Base-by-base conservation (phyloP, 2,888 invertebrate genomes). In the Apodemia zela region DNA sequence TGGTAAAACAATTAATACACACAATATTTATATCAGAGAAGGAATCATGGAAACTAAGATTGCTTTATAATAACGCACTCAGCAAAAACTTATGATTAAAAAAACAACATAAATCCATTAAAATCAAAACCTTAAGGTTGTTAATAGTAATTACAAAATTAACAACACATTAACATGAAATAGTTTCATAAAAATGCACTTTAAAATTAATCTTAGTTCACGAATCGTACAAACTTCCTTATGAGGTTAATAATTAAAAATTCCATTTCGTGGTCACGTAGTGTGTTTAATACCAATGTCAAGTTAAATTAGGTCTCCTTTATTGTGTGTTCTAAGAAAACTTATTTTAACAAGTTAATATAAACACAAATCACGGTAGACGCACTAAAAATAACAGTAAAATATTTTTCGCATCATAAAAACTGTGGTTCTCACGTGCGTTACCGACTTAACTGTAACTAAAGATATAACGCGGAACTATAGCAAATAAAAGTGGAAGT, bases 321-420 rank as follows among this genome's bases (percentile, higher is more conserved):
- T 45, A 45, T 54, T 15, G 13, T 54, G 21, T 54, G 54, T 54
- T 54, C 54, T 54, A 54, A 54, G 54, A 54, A 54, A 51, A 15
- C 29, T 15, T 21, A 51, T 51, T 51, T 54, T 7, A 54, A 54
- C 54, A 54, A n/a, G 54, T 29, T 25, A 15, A 54, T 29, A 54
- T 54, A 54, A 54, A 54, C 54, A 54, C 54, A 54, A 54, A 54
- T 54, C 54, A 54, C 2, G 29, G 13, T 54, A 69, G 63, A 65
- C 60, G 66, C 60, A 60, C 63, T 62, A 62, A 58, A 71, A 64
- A 60, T 69, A 69, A 70, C 70, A 66, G 66, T 73, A 63, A 61
- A 62, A 18, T 63, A 35, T 63, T 69, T 73, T 73, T 75, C 77
- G 74, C 75, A 73, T 73, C 71, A 75, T 78, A 81, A 81, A 78